These are phyloP conservation scores for Timema podura DNA, from an alignment of 2,888 invertebrate species.

Conservation along the genomic window DNA sequence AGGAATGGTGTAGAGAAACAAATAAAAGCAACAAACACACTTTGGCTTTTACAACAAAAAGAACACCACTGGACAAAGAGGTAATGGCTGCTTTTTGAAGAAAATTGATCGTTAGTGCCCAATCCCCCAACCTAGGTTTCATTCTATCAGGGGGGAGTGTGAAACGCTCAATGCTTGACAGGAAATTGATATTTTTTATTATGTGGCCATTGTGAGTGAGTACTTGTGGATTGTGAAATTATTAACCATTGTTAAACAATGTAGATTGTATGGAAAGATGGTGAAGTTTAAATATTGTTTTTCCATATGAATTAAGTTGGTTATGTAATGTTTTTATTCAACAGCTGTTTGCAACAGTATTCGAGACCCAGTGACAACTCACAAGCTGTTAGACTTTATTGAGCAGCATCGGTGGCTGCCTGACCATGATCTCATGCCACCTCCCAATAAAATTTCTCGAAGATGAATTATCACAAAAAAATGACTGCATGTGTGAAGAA, in stretches of 20 bases:
- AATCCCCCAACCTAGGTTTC: too few species aligned
- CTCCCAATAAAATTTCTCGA: conserved; percentile 46
- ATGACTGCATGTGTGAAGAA: too few species aligned
- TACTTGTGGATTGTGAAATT: neutral
- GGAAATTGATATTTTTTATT: too few species aligned
- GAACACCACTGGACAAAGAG: too few species aligned
- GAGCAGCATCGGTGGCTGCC: conserved; percentile 52
- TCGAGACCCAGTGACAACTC: conserved; percentile 77
- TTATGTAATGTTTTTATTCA: conserved; percentile 38
- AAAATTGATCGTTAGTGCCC: too few species aligned
- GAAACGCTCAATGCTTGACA: too few species aligned
- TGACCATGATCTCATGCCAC: conserved; percentile 67
- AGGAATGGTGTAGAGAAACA: too few species aligned
- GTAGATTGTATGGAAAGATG: neutral
- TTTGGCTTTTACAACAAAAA: too few species aligned
- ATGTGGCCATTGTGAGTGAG: neutral
- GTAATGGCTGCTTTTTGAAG: too few species aligned
- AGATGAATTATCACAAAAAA: too few species aligned
- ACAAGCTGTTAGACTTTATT: conserved; percentile 71
- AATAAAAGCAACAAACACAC: too few species aligned
- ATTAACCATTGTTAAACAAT: neutral
- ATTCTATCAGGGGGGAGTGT: too few species aligned
- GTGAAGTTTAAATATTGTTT: conserved; percentile 6
- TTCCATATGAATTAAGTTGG: conserved; percentile 22
- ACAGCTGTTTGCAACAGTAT: conserved; percentile 82